These are phyloP conservation scores for Echiichthys vipera DNA, from an alignment of 2,797 vertebrate species.

Conservation along the genomic window DNA sequence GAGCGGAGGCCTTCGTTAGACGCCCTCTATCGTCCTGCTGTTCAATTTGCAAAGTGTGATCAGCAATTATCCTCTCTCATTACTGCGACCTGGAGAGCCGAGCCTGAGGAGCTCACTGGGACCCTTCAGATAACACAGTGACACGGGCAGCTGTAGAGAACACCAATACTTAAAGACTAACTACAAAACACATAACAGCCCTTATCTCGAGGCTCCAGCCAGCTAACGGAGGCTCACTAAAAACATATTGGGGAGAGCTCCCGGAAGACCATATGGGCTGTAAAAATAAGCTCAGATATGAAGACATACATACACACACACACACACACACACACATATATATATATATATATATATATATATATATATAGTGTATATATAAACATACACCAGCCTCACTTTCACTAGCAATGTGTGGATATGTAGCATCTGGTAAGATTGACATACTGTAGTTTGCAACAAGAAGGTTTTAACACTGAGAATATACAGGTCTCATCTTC, in stretches of 20 bases:
- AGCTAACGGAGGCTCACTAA: constrained; percentile 60
- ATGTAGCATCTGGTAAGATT: neutral
- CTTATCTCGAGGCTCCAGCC: constrained; percentile 77
- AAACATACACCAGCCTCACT: constrained; percentile 14
- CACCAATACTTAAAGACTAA: constrained; percentile 74
- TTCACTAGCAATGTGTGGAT: neutral
- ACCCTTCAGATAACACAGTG: constrained; percentile 77
- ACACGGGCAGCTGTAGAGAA: constrained; percentile 66
- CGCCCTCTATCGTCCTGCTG: constrained; percentile 50
- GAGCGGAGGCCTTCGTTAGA: constrained; percentile 47
- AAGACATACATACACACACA: constrained; percentile 18
- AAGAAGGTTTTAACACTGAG: too few species aligned
- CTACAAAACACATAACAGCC: constrained; percentile 70
- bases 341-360: too few species aligned
- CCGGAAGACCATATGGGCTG: constrained; percentile 44
- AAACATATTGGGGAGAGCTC: constrained; percentile 65
- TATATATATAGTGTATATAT: neutral
- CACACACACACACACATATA: too few species aligned
- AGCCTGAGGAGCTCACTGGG: constrained; percentile 73
- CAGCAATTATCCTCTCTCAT: constrained; percentile 80
- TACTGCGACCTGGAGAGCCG: constrained; percentile 69
- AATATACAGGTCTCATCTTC: neutral
- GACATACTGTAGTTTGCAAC: too few species aligned
- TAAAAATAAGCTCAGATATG: constrained; percentile 55
- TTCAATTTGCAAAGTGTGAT: constrained; percentile 77